These are phyloP conservation scores for Xiphias gladius DNA, from an alignment of 2,113 vertebrate genomes.

Conservation along the genomic window DNA sequence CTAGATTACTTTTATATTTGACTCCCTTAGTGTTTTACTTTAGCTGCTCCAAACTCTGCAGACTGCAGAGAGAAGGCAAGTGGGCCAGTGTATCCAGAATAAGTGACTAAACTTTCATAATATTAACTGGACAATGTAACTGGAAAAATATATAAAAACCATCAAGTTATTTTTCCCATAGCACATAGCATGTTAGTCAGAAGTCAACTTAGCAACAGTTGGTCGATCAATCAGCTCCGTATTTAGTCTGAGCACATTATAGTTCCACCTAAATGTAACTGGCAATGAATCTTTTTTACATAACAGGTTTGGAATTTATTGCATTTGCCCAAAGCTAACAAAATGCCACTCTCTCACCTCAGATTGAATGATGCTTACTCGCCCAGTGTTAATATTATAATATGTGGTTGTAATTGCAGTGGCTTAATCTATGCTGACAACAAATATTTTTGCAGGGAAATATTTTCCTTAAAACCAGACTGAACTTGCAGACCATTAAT, in stretches of 20 bases:
- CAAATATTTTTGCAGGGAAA: slow-evolving; percentile 74
- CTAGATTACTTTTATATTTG: not conserved
- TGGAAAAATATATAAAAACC: slow-evolving; percentile 44
- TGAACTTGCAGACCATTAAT: slow-evolving; percentile 65
- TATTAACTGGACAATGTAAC: slow-evolving; percentile 37
- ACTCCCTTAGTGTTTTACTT: slow-evolving; percentile 1
- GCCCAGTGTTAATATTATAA: slow-evolving; percentile 55
- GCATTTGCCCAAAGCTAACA: slow-evolving; percentile 59
- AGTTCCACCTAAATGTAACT: slow-evolving; percentile 55
- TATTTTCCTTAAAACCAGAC: slow-evolving; percentile 72
- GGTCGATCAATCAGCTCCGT: slow-evolving; percentile 57
- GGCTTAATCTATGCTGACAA: slow-evolving; percentile 75
- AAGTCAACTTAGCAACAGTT: slow-evolving; percentile 52
- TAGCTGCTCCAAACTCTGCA: not conserved
- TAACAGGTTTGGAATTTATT: slow-evolving; percentile 70
- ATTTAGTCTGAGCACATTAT: slow-evolving; percentile 54
- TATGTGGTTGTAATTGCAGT: slow-evolving; percentile 61
- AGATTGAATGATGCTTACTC: slow-evolving; percentile 37
- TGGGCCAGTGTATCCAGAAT: not conserved
- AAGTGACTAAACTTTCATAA: slow-evolving; percentile 40
- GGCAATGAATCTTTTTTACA: slow-evolving; percentile 35
- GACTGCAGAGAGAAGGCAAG: slow-evolving; percentile 20
- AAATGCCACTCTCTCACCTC: slow-evolving; percentile 67
- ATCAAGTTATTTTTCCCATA: slow-evolving; percentile 32
- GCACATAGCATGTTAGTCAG: slow-evolving; percentile 44